A percentile compares a stretch with the other conserved stretches of the same genome.
Conservation (phyloP, 2,888 invertebrate genomes). For the Drosophila quinaria region DNA sequence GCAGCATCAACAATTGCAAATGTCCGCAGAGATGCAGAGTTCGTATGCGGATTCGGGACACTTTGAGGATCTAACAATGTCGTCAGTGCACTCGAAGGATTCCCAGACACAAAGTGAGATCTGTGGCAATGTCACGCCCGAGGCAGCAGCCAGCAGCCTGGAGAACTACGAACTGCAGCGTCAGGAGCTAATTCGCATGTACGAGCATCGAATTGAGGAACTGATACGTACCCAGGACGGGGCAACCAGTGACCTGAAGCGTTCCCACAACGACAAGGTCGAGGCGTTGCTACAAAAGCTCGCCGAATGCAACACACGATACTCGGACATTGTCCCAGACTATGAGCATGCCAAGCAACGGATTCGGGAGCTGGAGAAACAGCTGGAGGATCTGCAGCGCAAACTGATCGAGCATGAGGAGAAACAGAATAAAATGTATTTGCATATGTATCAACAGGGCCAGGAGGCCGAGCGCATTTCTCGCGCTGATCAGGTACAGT, state of each 20-base stretch:
- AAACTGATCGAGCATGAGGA: conserved; percentile 90
- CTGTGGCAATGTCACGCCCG: conserved; percentile 67
- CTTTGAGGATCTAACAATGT: conserved; percentile 93
- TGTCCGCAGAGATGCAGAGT: conserved; percentile 88
- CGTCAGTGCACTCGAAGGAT: conserved; percentile 92
- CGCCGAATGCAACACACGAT: conserved; percentile 91
- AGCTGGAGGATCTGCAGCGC: conserved; percentile 90
- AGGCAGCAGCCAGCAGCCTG: conserved; percentile 67
- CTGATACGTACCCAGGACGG: conserved; percentile 88
- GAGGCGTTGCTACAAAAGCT: conserved; percentile 90
- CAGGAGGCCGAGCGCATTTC: conserved; percentile 92
- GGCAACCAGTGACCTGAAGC: conserved; percentile 91
- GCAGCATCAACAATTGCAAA: conserved; percentile 56
- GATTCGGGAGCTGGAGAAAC: conserved; percentile 90
- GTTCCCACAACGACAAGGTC: conserved; percentile 92
- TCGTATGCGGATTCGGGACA: conserved; percentile 95
- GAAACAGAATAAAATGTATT: conserved; percentile 91
- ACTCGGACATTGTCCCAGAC: conserved; percentile 91
- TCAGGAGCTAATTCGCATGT: conserved; percentile 89
- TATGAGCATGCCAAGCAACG: conserved; percentile 90
- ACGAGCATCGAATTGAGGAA: conserved; percentile 92
- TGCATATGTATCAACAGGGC: conserved; percentile 94
- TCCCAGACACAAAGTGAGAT: conserved; percentile 86
- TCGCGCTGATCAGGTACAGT: conserved; percentile 89
- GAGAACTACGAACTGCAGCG: conserved; percentile 89